A percentile compares a stretch with the other conserved stretches of the same genome.
Evolutionary conservation across 1,140 invertebrate species (phyloP).

Genomic region (Heliconius himera): DNA sequence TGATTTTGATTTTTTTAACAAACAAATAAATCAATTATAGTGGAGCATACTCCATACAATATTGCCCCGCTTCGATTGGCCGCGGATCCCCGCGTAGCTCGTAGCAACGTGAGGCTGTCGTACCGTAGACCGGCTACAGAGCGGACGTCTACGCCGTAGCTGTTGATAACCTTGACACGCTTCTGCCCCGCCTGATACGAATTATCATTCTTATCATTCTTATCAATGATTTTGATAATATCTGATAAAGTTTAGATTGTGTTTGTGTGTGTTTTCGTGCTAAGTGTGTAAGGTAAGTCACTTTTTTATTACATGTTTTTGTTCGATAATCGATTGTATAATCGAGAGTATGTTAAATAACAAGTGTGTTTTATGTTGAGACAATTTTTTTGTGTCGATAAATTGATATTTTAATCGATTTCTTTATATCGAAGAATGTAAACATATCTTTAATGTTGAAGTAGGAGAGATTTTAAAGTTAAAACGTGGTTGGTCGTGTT

Average conservation of each 20-base stretch:
- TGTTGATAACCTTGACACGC: slow-evolving; percentile 69
- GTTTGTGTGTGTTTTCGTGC: slow-evolving; percentile 38
- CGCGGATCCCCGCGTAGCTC: slow-evolving; percentile 76
- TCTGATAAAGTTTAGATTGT: slow-evolving; percentile 29
- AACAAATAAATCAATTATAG: neutral
- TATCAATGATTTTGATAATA: slow-evolving; percentile 27
- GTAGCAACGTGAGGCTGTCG: slow-evolving; percentile 80
- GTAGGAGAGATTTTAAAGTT: neutral
- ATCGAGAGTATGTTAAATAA: slow-evolving; percentile 15
- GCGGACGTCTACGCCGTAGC: slow-evolving; percentile 74
- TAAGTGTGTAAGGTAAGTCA: slow-evolving; percentile 37
- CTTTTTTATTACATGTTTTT: slow-evolving; percentile 8
- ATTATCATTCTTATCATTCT: slow-evolving; percentile 39
- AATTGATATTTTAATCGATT: neutral
- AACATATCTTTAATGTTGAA: neutral
- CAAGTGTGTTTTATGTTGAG: neutral
- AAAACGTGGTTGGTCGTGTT: neutral
- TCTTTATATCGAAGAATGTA: neutral
- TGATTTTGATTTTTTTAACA: too few species aligned
- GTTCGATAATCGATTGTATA: slow-evolving; percentile 23
- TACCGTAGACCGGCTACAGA: slow-evolving; percentile 71
- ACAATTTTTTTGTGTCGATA: neutral
- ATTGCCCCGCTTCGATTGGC: slow-evolving; percentile 76
- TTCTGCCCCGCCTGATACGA: slow-evolving; percentile 62
- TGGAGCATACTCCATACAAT: slow-evolving; percentile 60